Evolutionary conservation across 2,797 vertebrate species (phyloP), one percentile per base, ranked within the genome.

Genomic region (Limnodromus scolopaceus): DNA sequence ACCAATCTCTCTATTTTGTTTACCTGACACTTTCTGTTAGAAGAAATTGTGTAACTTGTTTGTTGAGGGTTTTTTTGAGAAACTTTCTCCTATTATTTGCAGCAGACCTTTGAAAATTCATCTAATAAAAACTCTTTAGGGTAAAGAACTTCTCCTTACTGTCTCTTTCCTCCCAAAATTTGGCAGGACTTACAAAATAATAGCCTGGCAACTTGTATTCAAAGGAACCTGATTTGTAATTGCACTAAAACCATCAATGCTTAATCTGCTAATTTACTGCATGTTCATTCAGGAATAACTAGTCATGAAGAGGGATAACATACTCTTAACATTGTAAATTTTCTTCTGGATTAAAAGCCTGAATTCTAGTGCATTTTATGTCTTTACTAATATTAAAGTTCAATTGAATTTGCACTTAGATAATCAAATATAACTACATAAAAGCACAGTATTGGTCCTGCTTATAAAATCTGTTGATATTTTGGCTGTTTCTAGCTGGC

Each of bases 351-450:
- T 75, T 55, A 70, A 71, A 61, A 71, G n/a, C 79, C 77, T 82
- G 41, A 79, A 74, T 64, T 54, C n/a, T 27, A 32, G 22, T 65
- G 57, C 36, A 22, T 69, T 93, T 94, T 95, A 64, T 81, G 54
- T 71, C 87, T 84, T 91, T 90, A 80, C 46, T 96, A 92, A 93
- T 93, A 84, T 60, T 84, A 69, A 91, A 84, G 39, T 89, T 95
- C 88, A 77, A 95, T 80, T 89, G 82, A 94, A 93, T 97, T 93
- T 97, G 88, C 96, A 74, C 34, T 72, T 84, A 93, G 86, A 84
- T 30, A 61, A 93, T 93, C 89, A 93, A 94, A 91, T 84, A 24
- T 94, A 97, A 95, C 55, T 94, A 92, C 81, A 91, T 96, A 92
- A 81, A 88, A 94, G 51, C 54, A 79, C 57, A 75, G 60, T 77